phyloP scores from a whole-genome alignment of 2,113 vertebrate genomes.

The Pithys albifrons region DNA sequence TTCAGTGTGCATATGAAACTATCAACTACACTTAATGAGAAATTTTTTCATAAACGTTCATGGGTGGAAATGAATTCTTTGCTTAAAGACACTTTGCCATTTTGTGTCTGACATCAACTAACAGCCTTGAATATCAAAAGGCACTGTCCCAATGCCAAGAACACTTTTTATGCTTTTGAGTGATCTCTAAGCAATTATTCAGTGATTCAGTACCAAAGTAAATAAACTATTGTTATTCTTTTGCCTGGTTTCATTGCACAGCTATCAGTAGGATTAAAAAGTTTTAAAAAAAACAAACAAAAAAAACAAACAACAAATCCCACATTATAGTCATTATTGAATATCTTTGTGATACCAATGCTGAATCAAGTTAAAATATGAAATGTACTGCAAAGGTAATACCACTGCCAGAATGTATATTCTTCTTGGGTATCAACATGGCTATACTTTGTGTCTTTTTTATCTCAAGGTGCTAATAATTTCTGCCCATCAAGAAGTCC shows the following conservation, averaged over 20 bases:
- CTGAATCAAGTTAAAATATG: background rate
- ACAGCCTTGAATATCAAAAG: background rate
- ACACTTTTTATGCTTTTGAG: background rate
- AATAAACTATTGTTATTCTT: background rate
- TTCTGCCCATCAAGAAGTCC: background rate
- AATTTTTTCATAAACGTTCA: background rate
- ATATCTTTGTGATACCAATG: background rate
- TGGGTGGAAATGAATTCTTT: background rate
- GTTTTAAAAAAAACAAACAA: background rate
- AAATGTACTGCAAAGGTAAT: background rate
- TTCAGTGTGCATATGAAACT: slow-evolving; percentile 21
- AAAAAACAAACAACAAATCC: background rate
- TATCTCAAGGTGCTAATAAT: background rate
- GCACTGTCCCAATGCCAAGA: background rate
- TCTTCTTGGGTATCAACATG: background rate
- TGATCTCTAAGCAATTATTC: background rate
- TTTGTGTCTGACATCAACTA: background rate
- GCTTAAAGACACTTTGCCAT: background rate
- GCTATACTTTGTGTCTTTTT: background rate
- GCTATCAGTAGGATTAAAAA: background rate
- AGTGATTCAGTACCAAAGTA: background rate
- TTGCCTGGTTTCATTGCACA: background rate
- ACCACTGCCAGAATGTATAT: background rate
- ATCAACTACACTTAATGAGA: slow-evolving; percentile 33
- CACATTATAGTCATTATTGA: background rate